Percentiles rank a stretch among this genome's conserved stretches.
phyloP scores from a whole-genome alignment of 2,113 vertebrate species.

The Tyto alba region DNA sequence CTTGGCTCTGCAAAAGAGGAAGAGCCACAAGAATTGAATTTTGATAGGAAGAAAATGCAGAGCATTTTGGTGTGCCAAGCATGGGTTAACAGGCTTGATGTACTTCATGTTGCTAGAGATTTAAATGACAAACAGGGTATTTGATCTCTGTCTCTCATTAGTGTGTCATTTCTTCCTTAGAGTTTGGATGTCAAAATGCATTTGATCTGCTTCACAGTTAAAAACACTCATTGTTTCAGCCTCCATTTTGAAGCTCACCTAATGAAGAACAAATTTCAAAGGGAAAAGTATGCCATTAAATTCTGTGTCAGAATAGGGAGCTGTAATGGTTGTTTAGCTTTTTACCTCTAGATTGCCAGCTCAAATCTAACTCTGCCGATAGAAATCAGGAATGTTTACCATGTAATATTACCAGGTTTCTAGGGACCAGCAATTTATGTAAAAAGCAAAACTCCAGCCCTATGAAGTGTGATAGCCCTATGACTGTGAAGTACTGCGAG shows the following conservation, averaged over 20 bases:
- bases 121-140: not conserved
- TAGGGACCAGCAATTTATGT: not conserved
- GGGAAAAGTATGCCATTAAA: not conserved
- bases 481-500: not conserved
- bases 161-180: not conserved
- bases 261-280: conserved; percentile 21
- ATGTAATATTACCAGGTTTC: not conserved
- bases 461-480: not conserved
- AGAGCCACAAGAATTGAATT: not conserved
- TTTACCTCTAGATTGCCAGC: not conserved
- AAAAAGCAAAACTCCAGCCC: not conserved
- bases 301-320: not conserved
- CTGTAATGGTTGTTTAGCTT: not conserved
- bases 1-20: not conserved
- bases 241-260: not conserved
- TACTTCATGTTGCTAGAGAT: not conserved
- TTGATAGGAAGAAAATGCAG: not conserved
- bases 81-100: not conserved
- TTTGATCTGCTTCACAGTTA: conserved; percentile 16
- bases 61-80: not conserved
- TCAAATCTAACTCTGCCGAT: not conserved
- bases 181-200: not conserved
- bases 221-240: not conserved
- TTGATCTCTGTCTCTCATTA: conserved; percentile 11
- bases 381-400: not conserved